Conservation (phyloP, 2,888 invertebrate genomes). For the Drosophila subquinaria region DNA sequence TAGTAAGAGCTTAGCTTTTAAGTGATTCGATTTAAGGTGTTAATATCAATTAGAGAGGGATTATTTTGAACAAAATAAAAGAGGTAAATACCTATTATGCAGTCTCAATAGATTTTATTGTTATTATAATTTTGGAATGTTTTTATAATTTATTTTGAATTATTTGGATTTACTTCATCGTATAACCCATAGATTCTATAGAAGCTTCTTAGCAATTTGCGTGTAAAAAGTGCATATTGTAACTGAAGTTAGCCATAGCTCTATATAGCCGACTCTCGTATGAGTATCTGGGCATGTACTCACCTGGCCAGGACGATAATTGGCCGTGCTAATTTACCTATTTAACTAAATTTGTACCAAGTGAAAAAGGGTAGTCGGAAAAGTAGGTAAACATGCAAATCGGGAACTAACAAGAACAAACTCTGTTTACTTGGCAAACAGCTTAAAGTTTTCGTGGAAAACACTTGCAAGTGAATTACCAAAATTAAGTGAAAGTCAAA, state of each 20-base stretch:
- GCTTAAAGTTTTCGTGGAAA: conserved; percentile 65
- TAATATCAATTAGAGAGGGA: not conserved
- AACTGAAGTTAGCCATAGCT: conserved; percentile 41
- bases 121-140: too few species aligned
- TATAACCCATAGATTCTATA: conserved; percentile 18
- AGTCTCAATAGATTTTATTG: too few species aligned
- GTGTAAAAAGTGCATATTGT: conserved; percentile 48
- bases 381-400: conserved; percentile 65
- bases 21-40: not conserved
- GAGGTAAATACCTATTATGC: too few species aligned
- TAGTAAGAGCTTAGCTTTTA: not conserved
- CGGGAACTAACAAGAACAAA: conserved; percentile 38
- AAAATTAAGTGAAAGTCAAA: conserved; percentile 54
- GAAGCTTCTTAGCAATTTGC: conserved; percentile 23
- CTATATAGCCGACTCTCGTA: conserved; percentile 28
- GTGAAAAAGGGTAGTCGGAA: not conserved
- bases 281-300: conserved; percentile 44
- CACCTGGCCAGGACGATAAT: conserved; percentile 61
- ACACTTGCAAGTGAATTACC: conserved; percentile 69
- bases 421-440: conserved; percentile 43
- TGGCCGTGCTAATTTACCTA: conserved; percentile 73
- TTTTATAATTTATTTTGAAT: too few species aligned
- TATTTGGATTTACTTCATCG: conserved; percentile 12
- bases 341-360: conserved; percentile 70
- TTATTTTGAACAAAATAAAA: not conserved